These are phyloP conservation scores for Clistopyga incitator DNA, from an alignment of 2,888 invertebrate genomes.

Conservation along the genomic window DNA sequence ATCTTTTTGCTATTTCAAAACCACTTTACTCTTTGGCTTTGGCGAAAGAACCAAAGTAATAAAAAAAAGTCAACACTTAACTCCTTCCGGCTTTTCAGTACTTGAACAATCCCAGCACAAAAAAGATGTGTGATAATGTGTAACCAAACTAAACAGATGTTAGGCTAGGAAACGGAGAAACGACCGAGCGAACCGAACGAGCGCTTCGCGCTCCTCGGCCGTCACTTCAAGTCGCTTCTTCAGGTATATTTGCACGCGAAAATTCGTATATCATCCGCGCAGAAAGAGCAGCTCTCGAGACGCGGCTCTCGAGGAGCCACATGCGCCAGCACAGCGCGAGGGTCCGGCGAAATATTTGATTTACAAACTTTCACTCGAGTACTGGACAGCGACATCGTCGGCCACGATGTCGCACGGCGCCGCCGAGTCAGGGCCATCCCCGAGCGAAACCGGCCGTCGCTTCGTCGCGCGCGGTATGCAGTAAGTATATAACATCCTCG, in stretches of 20 bases:
- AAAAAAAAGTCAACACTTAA: too few relatives aligned
- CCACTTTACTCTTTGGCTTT: too few relatives aligned
- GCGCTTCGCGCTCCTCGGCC: neutral
- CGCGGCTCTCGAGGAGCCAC: neutral
- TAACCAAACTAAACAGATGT: neutral
- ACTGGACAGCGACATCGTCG: constrained; percentile 46
- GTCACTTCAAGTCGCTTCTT: neutral
- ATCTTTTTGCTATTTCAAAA: too few relatives aligned
- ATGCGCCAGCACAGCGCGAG: constrained; percentile 9
- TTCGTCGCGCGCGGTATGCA: constrained; percentile 38
- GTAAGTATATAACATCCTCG: neutral
- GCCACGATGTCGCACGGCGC: constrained; percentile 60
- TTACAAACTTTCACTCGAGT: constrained; percentile 72
- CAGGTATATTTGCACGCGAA: constrained; percentile 1
- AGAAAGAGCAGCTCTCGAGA: neutral
- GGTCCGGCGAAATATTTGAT: constrained; percentile 69
- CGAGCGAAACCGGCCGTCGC: constrained; percentile 31
- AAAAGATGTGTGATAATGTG: too few relatives aligned
- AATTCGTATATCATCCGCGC: neutral
- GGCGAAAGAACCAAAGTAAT: too few relatives aligned
- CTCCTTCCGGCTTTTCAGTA: neutral
- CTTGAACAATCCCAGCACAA: neutral
- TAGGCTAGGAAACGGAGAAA: neutral
- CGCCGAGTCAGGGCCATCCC: constrained; percentile 70
- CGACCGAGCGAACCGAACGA: neutral